phyloP scores from a whole-genome alignment of 64 coral and sea anemone genomes.

The Pocillopora damicornis region DNA sequence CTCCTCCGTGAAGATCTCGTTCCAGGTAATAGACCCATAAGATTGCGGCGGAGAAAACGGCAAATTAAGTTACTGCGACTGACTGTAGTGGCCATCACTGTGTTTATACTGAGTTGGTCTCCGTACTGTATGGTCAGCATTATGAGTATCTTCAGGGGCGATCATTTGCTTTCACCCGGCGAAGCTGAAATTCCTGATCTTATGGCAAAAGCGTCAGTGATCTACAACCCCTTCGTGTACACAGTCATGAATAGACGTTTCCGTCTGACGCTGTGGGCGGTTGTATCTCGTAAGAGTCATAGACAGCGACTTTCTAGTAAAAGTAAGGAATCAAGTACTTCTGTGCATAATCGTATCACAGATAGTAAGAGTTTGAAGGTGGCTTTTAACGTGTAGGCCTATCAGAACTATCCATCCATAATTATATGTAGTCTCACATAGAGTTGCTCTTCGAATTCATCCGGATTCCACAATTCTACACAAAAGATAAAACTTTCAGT shows the following conservation, averaged over 20 bases:
- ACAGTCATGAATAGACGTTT: conserved; percentile 31
- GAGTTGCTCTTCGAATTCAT: too few species aligned
- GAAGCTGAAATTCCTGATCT: conserved; percentile 51
- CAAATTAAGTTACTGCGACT: conserved; percentile 22
- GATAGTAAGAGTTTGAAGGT: neutral
- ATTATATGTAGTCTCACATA: too few species aligned
- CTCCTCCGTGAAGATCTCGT: neutral
- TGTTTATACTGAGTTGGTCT: conserved; percentile 62
- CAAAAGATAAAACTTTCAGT: too few species aligned
- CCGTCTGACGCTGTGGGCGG: neutral
- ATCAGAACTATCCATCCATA: too few species aligned
- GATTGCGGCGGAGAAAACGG: neutral
- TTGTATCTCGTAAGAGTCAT: neutral
- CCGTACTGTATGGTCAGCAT: conserved; percentile 61
- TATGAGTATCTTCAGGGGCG: conserved; percentile 5
- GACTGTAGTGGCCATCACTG: neutral
- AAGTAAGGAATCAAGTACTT: neutral
- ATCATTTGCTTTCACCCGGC: conserved; percentile 21
- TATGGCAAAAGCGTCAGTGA: conserved; percentile 68
- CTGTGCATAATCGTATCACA: neutral
- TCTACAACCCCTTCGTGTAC: conserved; percentile 65
- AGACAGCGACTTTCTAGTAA: neutral
- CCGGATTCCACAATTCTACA: too few species aligned
- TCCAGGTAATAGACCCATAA: conserved; percentile 7
- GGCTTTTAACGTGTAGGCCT: too few species aligned